Conservation (phyloP, 2,797 vertebrate species). For the Paramormyrops hopkinsi region DNA sequence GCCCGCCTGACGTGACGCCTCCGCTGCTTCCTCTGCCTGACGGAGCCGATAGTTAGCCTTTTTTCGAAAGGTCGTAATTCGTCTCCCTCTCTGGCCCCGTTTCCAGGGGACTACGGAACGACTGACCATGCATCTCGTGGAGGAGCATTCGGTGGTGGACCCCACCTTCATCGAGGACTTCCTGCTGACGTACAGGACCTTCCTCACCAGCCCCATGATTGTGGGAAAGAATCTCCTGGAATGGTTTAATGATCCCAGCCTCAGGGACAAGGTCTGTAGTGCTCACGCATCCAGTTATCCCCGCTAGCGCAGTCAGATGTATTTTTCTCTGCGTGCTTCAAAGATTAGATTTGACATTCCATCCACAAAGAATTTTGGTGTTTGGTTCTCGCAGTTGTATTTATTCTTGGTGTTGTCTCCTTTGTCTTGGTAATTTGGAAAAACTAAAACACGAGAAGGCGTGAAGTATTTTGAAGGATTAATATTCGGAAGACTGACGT, state of each 20-base stretch:
- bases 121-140: constrained; percentile 96
- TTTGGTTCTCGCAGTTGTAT: not conserved
- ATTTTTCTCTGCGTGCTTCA: not conserved
- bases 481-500: not conserved
- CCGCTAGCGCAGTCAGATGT: not conserved
- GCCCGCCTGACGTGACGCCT: not conserved
- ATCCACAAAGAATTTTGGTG: not conserved
- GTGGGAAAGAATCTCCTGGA: constrained; percentile 97
- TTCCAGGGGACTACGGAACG: constrained; percentile 86
- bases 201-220: constrained; percentile 97
- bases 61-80: not conserved
- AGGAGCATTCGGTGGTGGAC: constrained; percentile 96
- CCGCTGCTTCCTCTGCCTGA: not conserved
- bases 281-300: not conserved
- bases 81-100: not conserved
- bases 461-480: not conserved
- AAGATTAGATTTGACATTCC: not conserved
- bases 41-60: not conserved
- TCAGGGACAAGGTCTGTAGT: constrained; percentile 92
- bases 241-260: constrained; percentile 99
- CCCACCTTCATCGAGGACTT: constrained; percentile 99
- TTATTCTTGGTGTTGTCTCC: not conserved
- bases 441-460: not conserved
- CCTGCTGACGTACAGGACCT: constrained; percentile 92
- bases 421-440: not conserved